Conservation (phyloP, 2,113 vertebrate species). For the Lucifuga dentata region DNA sequence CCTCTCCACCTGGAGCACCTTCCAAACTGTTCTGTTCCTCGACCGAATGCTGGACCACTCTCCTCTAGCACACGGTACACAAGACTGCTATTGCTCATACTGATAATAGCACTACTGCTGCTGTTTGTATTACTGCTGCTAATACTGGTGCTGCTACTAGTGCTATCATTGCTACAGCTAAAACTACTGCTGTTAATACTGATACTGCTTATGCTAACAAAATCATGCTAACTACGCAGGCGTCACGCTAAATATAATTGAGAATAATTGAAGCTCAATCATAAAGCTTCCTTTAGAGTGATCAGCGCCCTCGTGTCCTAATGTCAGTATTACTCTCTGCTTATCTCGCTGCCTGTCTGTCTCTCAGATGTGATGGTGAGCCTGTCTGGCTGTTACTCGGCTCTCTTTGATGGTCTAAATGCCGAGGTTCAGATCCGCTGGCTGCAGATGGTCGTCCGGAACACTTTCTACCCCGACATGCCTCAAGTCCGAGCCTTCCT, state of each 20-base stretch:
- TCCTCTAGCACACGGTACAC: constrained; percentile 87
- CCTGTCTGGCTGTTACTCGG: constrained; percentile 90
- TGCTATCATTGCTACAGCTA: not conserved
- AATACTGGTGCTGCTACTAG: not conserved
- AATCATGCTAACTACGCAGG: too few relatives aligned
- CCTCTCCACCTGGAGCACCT: constrained; percentile 93
- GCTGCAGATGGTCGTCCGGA: constrained; percentile 95
- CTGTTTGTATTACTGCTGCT: not conserved
- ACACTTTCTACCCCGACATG: constrained; percentile 91
- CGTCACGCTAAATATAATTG: too few relatives aligned
- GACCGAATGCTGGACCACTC: constrained; percentile 93
- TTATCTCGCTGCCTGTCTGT: not conserved
- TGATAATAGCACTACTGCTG: not conserved
- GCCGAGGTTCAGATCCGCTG: constrained; percentile 96
- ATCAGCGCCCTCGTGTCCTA: too few relatives aligned
- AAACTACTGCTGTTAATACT: not conserved
- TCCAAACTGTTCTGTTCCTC: constrained; percentile 96
- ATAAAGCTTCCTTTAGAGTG: too few relatives aligned
- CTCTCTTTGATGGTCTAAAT: constrained; percentile 91
- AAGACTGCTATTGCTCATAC: not conserved
- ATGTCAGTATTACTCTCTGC: too few relatives aligned
- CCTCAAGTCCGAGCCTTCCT: constrained; percentile 93
- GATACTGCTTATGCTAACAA: not conserved
- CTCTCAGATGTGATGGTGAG: constrained; percentile 88
- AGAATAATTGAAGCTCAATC: too few relatives aligned